Base-by-base conservation (phyloP, 1,140 invertebrate genomes). In the Pararge aegeria region DNA sequence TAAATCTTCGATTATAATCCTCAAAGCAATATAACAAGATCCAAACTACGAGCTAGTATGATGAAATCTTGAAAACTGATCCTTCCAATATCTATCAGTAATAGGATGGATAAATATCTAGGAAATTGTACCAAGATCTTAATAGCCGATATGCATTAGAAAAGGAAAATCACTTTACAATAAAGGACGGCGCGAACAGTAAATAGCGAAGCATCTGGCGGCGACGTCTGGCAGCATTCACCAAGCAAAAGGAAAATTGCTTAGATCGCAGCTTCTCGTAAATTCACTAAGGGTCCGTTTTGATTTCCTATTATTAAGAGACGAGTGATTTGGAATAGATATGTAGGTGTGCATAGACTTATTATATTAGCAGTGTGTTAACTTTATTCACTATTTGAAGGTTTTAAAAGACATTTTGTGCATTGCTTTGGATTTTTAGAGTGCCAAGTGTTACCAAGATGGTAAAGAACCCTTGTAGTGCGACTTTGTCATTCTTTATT, bases 171-270 rank as follows among this genome's bases (percentile, higher is more conserved):
- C 19, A 20, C 18, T 46, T 46, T 20, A 46, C 42, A 46, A 20
- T 46, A 46, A 46, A 46, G 42, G 42, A 19, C 15, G 42, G 42
- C 42, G 42, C 20, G 19, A 46, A 20, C 18, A 46, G 42, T 46
- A 46, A 46, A 46, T 46, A 46, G 42, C 16, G 42, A 20, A 46
- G 18, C 42, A 46, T 19, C 42, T 46, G 42, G 42, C 42, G 18
- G 10, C 18, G 42, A 46, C 42, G 42, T 46, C 42, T 46, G 42
- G 5, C 18, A 20, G 42, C 19, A 46, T 34, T 34, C 30, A 34
- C 0, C 29, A 34, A 34, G 30, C 30, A 34, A 34, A 34, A 20
- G 42, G 42, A 46, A 46, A 46, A 46, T 46, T 46, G 42, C 42
- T 46, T 46, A 20, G 42, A 46, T 46, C 42, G 5, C 13, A 19